Percentiles rank a stretch among this genome's conserved stretches.
phyloP scores from a whole-genome alignment of 2,113 vertebrate genomes.

The Myotis davidii region DNA sequence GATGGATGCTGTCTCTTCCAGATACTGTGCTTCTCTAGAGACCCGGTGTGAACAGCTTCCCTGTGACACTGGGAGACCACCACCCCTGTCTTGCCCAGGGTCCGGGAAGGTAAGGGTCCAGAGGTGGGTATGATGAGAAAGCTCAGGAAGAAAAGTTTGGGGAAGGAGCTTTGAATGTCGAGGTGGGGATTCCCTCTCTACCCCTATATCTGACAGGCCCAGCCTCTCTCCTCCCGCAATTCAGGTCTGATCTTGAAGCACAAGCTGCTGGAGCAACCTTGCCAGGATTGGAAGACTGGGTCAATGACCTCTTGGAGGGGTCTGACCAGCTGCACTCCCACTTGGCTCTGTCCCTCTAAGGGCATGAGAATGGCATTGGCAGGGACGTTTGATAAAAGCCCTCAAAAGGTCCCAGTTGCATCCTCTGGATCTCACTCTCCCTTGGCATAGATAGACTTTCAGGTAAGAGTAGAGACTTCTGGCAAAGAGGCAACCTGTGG shows the following conservation, averaged over 20 bases:
- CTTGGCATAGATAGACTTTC: constrained; percentile 88
- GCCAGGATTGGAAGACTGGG: constrained; percentile 88
- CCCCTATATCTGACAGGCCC: neutral
- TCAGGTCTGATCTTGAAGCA: constrained; percentile 83
- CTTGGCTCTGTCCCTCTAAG: constrained; percentile 92
- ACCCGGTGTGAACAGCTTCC: neutral
- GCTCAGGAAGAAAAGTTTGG: neutral
- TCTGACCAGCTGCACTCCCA: constrained; percentile 82
- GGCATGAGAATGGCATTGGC: constrained; percentile 3
- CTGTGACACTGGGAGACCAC: neutral
- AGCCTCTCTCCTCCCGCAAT: neutral
- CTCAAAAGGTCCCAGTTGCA: neutral
- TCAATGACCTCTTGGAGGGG: constrained; percentile 89
- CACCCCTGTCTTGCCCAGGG: fast-evolving
- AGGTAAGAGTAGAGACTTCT: constrained; percentile 87
- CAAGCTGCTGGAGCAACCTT: constrained; percentile 90
- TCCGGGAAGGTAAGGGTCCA: neutral
- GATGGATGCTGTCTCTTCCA: neutral
- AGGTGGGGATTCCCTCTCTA: neutral
- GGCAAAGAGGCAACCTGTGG: constrained; percentile 90
- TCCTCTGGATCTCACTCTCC: constrained; percentile 84
- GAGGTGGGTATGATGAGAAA: neutral
- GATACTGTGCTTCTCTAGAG: neutral
- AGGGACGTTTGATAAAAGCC: neutral
- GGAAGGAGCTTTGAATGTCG: neutral